Base-by-base conservation (phyloP, 2,888 invertebrate species). In the Cataglyphis altisquamis region DNA sequence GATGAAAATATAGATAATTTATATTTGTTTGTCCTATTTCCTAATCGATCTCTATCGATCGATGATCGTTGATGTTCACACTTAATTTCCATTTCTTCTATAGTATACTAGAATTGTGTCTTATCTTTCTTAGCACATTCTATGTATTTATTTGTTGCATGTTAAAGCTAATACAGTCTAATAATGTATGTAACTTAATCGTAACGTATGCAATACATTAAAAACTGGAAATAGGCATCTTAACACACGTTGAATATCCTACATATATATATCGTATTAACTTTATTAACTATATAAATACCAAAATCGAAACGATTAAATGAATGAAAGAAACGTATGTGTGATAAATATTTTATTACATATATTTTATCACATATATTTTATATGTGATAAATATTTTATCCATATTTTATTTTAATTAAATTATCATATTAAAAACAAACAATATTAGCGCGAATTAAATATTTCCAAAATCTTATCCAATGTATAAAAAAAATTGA, bases 81-180 rank as follows among this genome's bases (percentile, higher is more conserved):
- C 1, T 25, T 55, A 52, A 52, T 66, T 18, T 77, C 1, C 9
- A 29, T 75, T 77, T 64, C 12, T 60, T 64, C 8, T 52, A 32
- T 6, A 63, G 5, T 75, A 18, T 63, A 48, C 18, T 70, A 70
- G 36, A 21, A 57, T 1, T 57, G 21, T 57, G 25, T 62, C 4
- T 67, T 10, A 52, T 2, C 41, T 67, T 48, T 70, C 36, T 32
- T n/a, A 67, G 29, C 29, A 77, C n/a, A 41, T 67, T 48, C 45
- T 80, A 70, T 81, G 41, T 52, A 57, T 21, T 55, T 74, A 87
- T 82, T 66, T 63, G 5, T 52, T 86, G 89, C 88, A 89, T 89
- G 88, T 68, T 45, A 67, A 32, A 70, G 32, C 32, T 80, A 39
- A 9, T 39, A 64, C 81, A 55, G 10, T 55, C 60, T 82, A 88